These are phyloP conservation scores for Pyrgilauda ruficollis DNA, from an alignment of 2,113 vertebrate genomes.

Conservation along the genomic window DNA sequence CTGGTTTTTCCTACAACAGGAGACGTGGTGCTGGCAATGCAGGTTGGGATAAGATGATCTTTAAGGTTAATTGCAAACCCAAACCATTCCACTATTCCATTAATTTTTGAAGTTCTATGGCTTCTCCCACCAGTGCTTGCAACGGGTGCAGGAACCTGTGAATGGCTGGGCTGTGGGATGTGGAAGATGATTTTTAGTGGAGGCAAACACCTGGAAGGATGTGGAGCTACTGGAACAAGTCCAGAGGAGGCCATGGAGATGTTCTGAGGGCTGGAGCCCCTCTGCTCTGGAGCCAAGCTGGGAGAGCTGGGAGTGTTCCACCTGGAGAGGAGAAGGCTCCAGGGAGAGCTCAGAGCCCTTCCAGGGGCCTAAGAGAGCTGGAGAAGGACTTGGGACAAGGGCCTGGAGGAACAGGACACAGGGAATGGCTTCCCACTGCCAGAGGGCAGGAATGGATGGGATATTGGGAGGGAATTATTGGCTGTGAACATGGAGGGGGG, in stretches of 20 bases:
- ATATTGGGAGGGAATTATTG: fast-evolving
- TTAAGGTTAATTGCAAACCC: background rate
- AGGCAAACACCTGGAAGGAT: background rate
- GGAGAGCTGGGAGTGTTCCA: background rate
- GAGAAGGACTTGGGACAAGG: background rate
- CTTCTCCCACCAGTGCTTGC: background rate
- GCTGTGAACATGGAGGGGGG: fast-evolving
- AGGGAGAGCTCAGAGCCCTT: background rate
- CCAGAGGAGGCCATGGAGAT: background rate
- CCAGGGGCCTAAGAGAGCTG: fast-evolving
- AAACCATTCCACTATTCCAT: fast-evolving
- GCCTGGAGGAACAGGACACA: fast-evolving
- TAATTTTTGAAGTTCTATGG: background rate
- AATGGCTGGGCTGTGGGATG: background rate
- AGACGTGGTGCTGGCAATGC: fast-evolving
- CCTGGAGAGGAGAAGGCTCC: background rate
- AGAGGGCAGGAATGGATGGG: fast-evolving
- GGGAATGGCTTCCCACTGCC: background rate
- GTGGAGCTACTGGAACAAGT: background rate
- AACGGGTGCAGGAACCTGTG: fast-evolving
- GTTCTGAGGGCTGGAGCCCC: fast-evolving
- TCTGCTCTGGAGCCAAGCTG: background rate
- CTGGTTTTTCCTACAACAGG: background rate
- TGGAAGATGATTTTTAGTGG: background rate
- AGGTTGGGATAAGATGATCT: no score